Evolutionary conservation across 2,113 vertebrate species (phyloP).

Genomic region (Marmota monax): DNA sequence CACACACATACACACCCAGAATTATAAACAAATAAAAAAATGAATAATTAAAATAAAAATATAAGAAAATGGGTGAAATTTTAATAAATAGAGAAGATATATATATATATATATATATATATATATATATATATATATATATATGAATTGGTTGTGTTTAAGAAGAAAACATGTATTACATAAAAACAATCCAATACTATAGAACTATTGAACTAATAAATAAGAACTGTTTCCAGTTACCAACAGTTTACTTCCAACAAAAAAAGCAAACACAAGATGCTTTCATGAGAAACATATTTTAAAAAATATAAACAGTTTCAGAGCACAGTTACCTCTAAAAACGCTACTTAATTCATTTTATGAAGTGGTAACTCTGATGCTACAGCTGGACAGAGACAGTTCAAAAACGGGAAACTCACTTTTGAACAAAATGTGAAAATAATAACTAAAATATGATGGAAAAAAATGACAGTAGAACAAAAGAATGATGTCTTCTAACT

Average conservation of each 20-base stretch:
- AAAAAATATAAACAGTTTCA: not conserved
- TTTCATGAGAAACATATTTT: not conserved
- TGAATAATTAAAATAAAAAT: not conserved
- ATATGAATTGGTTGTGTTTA: not conserved
- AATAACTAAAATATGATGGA: not conserved
- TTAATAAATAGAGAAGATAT: constrained; percentile 5
- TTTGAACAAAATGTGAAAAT: constrained; percentile 11
- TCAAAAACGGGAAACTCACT: not conserved
- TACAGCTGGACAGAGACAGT: not conserved
- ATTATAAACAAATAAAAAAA: not conserved
- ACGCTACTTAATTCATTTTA: not conserved
- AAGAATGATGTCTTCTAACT: not conserved
- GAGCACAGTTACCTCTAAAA: not conserved
- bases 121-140: not conserved
- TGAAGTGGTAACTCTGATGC: not conserved
- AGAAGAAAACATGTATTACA: not conserved
- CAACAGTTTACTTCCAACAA: not conserved
- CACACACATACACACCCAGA: not conserved
- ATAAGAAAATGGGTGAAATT: not conserved
- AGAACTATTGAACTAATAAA: not conserved
- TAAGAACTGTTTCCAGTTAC: not conserved
- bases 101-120: not conserved
- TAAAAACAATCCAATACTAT: not conserved
- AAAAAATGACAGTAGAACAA: not conserved
- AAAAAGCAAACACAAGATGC: not conserved